Evolutionary conservation across 2,888 invertebrate species (phyloP).

Genomic region (Poecilus cupreus): DNA sequence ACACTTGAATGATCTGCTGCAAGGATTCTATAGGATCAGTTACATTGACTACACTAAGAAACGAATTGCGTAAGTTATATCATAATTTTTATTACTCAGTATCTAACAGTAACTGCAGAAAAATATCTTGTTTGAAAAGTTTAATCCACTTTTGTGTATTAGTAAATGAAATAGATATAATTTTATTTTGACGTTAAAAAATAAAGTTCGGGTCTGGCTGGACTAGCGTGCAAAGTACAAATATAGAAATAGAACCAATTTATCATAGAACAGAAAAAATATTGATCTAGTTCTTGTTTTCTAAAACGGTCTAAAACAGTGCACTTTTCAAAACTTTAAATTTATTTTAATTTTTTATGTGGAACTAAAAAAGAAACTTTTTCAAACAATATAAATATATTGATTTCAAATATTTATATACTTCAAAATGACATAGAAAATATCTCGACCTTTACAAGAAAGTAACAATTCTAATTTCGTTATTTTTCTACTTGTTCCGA

Average conservation of each 20-base stretch:
- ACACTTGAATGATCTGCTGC: slow-evolving; percentile 74
- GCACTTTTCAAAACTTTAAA: background rate
- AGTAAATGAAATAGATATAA: too few species aligned
- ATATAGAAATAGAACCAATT: slow-evolving; percentile 2
- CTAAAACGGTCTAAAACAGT: too few species aligned
- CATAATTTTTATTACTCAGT: slow-evolving; percentile 7
- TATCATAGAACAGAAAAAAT: background rate
- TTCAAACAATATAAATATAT: too few species aligned
- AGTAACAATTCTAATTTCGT: background rate
- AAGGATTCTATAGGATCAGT: slow-evolving; percentile 77
- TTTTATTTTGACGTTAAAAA: too few species aligned
- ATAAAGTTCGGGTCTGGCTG: too few species aligned
- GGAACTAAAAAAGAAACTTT: too few species aligned
- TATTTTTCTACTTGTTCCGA: slow-evolving; percentile 1
- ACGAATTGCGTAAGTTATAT: slow-evolving; percentile 61
- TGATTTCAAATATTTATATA: background rate
- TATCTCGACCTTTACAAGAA: background rate
- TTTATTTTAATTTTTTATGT: background rate
- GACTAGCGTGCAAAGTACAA: background rate
- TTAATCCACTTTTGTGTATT: too few species aligned
- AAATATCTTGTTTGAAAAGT: too few species aligned
- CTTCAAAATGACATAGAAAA: background rate
- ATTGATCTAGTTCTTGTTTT: background rate
- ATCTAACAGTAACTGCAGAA: too few species aligned
- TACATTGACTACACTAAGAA: slow-evolving; percentile 69